Base-by-base conservation (phyloP, 1,140 invertebrate species). In the Heliconius congener region DNA sequence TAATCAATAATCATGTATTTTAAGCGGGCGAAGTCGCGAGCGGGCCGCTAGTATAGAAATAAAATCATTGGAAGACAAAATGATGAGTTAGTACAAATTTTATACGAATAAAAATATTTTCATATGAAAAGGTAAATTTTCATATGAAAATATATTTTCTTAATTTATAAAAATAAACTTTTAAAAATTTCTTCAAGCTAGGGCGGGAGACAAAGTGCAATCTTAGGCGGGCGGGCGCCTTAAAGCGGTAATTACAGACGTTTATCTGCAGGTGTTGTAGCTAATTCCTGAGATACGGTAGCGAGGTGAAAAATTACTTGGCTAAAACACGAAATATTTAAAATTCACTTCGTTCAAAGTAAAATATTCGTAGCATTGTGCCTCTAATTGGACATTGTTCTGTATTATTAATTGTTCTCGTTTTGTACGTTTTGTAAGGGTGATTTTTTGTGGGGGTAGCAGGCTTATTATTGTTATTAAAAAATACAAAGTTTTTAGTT, bases 241-340 rank as follows among this genome's bases (percentile, higher is more conserved):
- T 23, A 57, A 9, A 57, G n/a, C 55, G 70, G 70, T 71, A 71
- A 71, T 71, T 71, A 71, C 27, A 71, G 70, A 71, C 70, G 70
- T 71, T 71, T 71, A 71, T 71, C 70, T 71, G 70, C 70, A 71
- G 70, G 70, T 71, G 70, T 71, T 71, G 70, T 19, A 71, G 70
- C 30, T 71, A 71, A 71, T 71, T 71, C 70, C 70, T 34, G 70
- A 71, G 70, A 71, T 71, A 71, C 30, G 18, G 27, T 4, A 34
- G 16, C 19, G 11, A 71, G 30, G 70, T 37, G n/a, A 71, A 71
- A 71, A 37, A 71, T 71, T 30, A 71, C 70, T 71, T 37, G 6
- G 18, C 70, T 19, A 71, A 71, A 71, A 71, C 19, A 37, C 30
- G 70, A 37, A 71, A 71, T 37, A 71, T 71, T 71, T 71, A 71